Evolutionary conservation across 1,140 invertebrate species (phyloP).

Genomic region (Drusus annulatus): DNA sequence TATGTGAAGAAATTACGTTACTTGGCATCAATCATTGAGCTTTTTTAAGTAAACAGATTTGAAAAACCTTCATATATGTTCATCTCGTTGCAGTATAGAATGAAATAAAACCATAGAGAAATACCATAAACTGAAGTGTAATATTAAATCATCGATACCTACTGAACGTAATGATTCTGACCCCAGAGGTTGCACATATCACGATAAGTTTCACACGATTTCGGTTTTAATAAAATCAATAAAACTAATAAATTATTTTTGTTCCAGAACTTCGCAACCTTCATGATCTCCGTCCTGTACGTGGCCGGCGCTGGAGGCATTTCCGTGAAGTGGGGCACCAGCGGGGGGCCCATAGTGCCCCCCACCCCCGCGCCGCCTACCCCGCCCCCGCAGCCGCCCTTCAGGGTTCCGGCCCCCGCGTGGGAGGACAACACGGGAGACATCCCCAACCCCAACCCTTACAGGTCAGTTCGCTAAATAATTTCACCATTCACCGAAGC

Average conservation of each 20-base stretch:
- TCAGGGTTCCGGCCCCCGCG: slow-evolving; percentile 71
- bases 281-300: slow-evolving; percentile 60
- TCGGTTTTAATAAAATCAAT: no score
- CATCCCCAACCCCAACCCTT: slow-evolving; percentile 73
- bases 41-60: no score
- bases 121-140: no score
- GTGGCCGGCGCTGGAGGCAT: slow-evolving; percentile 64
- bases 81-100: no score
- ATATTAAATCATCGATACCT: no score
- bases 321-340: slow-evolving; percentile 72
- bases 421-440: slow-evolving; percentile 73
- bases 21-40: no score
- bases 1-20: no score
- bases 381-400: slow-evolving; percentile 67
- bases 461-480: slow-evolving; percentile 67
- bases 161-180: no score
- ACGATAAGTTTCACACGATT: no score
- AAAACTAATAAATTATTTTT: not conserved
- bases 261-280: slow-evolving; percentile 40
- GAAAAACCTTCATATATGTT: no score
- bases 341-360: slow-evolving; percentile 72
- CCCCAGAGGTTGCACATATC: no score
- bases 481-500: not conserved
- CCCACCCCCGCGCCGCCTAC: slow-evolving; percentile 68
- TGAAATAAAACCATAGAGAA: no score